Evolutionary conservation across 1,140 invertebrate genomes (phyloP).

Genomic region (Archegozetes longisetosus): DNA sequence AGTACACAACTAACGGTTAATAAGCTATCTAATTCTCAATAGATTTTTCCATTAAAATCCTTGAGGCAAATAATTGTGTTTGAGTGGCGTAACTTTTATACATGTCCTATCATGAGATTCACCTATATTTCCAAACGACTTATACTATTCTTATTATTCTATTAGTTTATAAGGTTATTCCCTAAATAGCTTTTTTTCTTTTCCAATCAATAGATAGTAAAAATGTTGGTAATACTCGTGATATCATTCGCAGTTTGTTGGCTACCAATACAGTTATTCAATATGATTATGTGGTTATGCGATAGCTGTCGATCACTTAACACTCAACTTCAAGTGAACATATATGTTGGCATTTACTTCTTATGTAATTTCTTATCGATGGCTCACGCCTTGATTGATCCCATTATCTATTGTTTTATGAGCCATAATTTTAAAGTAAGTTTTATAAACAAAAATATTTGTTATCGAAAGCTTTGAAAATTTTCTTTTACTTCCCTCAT

Average conservation of each 20-base stretch:
- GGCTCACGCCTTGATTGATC: constrained; percentile 67
- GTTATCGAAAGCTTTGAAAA: neutral
- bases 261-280: constrained; percentile 35
- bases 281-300: constrained; percentile 26
- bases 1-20: too few species aligned
- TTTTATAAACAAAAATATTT: neutral
- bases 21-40: too few species aligned
- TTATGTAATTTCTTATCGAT: constrained; percentile 30
- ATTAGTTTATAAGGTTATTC: too few species aligned
- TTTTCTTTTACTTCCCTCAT: neutral
- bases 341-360: constrained; percentile 31
- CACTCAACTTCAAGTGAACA: neutral
- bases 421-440: constrained; percentile 62
- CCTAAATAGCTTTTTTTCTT: too few species aligned
- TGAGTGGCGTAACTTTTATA: too few species aligned
- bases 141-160: too few species aligned
- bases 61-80: too few species aligned
- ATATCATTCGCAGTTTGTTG: constrained; percentile 39
- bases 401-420: constrained; percentile 73
- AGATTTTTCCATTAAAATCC: too few species aligned
- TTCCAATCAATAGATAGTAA: constrained; percentile 38
- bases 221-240: constrained; percentile 40
- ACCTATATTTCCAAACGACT: too few species aligned
- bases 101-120: too few species aligned
- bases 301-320: constrained; percentile 12